Base-by-base conservation (phyloP, 37 sponge, comb jelly and placozoan genomes). In the Agelas oroides region DNA sequence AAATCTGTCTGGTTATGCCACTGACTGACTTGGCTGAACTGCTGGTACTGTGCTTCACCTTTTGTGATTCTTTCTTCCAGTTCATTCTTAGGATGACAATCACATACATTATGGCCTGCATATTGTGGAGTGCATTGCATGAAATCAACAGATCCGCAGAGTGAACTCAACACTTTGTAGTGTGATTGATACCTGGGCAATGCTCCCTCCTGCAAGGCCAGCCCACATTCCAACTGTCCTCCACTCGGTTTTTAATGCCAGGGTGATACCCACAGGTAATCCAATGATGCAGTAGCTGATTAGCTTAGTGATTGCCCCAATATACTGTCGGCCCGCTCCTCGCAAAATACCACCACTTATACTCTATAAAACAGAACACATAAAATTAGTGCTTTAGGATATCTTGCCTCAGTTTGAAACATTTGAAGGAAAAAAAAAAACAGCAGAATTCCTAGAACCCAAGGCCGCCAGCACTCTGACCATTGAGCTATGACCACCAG, bases 161-260 rank as follows among this genome's bases (percentile, higher is more conserved):
- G 46, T 12, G 6, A 46, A 12, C 3, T 8, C 6, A 46, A 46
- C 8, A 3, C 3, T 12, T 12, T 46, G 46, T 46, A 12, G 46
- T 12, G 8, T 3, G 8, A 5, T 14, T 61, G 15, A 19, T 25
- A 81, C 81, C 76, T 88, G 88, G 0, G 67, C 52, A 14, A 53
- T n/a, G 6, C 16, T 40, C 12, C 72, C 87, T 31, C 24, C 20
- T 21, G 78, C 36, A 5, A 86, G 66, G 15, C 92, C 92, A 25
- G 65, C 56, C 92, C 92, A 91, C 41, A 77, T 36, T 21, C 92
- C 92, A 19, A 62, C 32, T 39, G 63, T 73, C 12, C 92, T 79
- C 72, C 82, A 25, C 1, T 70, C n/a, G 32, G 79, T 73, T 0
- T 28, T 59, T 12, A 82, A 33, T 6, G 78, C 82, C 38, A 91